Evolutionary conservation across 2,113 vertebrate genomes (phyloP), one percentile per base, ranked within the genome.

Genomic region (Anhinga rufa): DNA sequence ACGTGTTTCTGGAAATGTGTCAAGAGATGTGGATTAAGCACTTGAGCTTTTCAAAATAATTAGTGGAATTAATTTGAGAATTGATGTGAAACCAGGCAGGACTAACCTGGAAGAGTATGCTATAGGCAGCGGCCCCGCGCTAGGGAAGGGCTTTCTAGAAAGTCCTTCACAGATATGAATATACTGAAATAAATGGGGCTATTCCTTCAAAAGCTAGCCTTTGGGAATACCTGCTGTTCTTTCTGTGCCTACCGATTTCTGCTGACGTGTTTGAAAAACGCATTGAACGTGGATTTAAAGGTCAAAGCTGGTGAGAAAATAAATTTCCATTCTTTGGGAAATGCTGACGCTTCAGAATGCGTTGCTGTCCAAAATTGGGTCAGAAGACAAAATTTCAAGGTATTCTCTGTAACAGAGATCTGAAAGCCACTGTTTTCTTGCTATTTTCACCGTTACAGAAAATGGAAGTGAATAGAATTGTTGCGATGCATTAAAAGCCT

Each of bases 281-380:
- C 55, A 10, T 6, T 19, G 70, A 17, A 4, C 1, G 0, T 6
- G 8, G 49, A 24, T 34, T 70, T 10, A 9, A 2, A 21, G 19
- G 36, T 49, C n/a, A 9, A 29, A 82, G 44, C 70, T 38, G 88
- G 29, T 42, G 26, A 40, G 80, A 36, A 88, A 71, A 65, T 14
- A 11, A 22, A 25, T 40, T 22, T 69, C 72, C 12, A 10, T 82
- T 82, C 22, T 51, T 9, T 26, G 46, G 51, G 51, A 42, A 51
- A 42, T 20, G 55, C 79, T 62, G 70, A 29, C 2, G 0, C 28
- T 42, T 81, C 60, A 31, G 46, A 15, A 51, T 12, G 19, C 4
- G 24, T 28, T 54, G 42, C 64, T 51, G 48, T 38, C 32, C 10
- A 4, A 48, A 86, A 34, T 3, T 15, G 60, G 49, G 40, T 36